A percentile compares a stretch with the other conserved stretches of the same genome.
Conservation (phyloP, 2,888 invertebrate genomes). For the Cremastinae sp. region DNA sequence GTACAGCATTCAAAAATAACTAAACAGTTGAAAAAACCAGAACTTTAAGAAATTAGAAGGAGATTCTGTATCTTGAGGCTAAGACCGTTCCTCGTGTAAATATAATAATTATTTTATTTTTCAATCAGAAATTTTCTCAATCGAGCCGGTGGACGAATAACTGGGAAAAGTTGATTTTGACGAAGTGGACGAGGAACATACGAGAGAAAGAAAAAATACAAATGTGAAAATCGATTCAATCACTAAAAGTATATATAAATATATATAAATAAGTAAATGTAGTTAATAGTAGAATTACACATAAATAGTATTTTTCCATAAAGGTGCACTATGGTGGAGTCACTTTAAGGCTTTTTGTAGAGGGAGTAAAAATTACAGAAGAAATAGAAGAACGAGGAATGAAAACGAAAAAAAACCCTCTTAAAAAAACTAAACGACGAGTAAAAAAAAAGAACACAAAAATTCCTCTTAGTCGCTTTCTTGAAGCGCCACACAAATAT, state of each 20-base stretch:
- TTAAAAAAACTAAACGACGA: background rate
- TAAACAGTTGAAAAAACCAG: background rate
- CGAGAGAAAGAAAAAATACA: slow-evolving; percentile 13
- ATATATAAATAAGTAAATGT: slow-evolving; percentile 15
- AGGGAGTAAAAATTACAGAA: slow-evolving; percentile 20
- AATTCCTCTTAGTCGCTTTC: slow-evolving; percentile 25
- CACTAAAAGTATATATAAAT: slow-evolving; percentile 38
- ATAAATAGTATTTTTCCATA: slow-evolving; percentile 66
- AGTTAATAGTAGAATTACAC: slow-evolving; percentile 53
- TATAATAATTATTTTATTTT: slow-evolving; percentile 38
- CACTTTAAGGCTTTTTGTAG: slow-evolving; percentile 57
- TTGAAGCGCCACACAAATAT: slow-evolving; percentile 9
- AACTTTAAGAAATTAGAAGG: no score
- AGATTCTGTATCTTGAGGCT: slow-evolving; percentile 22
- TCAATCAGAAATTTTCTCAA: slow-evolving; percentile 6
- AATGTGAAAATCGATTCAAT: slow-evolving; percentile 57
- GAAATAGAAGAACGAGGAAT: slow-evolving; percentile 1
- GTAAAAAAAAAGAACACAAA: background rate
- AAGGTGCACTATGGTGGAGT: slow-evolving; percentile 55
- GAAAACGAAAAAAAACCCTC: background rate
- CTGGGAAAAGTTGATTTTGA: slow-evolving; percentile 1
- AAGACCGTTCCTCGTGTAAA: slow-evolving; percentile 54
- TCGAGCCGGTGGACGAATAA: background rate
- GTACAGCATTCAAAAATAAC: background rate
- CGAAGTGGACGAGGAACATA: background rate